Evolutionary conservation across 2,113 vertebrate genomes (phyloP).

Genomic region (Calidris pygmaea): DNA sequence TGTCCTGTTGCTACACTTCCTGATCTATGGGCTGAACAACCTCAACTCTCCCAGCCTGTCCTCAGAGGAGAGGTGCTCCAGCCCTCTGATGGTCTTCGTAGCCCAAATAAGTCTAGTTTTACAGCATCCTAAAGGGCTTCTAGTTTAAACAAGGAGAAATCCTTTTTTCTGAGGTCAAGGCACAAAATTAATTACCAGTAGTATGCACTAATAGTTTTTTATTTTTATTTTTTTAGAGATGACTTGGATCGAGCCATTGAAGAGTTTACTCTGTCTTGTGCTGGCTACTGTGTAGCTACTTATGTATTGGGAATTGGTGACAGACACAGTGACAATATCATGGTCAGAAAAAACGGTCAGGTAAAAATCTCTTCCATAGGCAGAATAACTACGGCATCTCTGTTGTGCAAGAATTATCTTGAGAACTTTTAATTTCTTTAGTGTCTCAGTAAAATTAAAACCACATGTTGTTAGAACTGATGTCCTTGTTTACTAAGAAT

Average conservation of each 20-base stretch:
- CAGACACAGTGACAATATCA: slow-evolving; percentile 98
- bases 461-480: neutral
- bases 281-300: slow-evolving; percentile 99
- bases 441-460: neutral
- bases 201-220: neutral
- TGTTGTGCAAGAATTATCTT: neutral
- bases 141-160: neutral
- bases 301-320: slow-evolving; percentile 97
- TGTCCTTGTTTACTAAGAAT: neutral
- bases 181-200: neutral
- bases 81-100: too few species aligned
- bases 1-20: too few species aligned
- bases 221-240: slow-evolving; percentile 74
- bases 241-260: slow-evolving; percentile 95
- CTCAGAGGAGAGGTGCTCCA: too few species aligned
- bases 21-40: too few species aligned
- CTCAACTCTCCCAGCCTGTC: too few species aligned
- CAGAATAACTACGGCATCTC: neutral
- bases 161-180: neutral
- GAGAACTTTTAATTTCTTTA: neutral
- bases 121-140: neutral
- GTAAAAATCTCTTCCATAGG: slow-evolving; percentile 62
- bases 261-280: slow-evolving; percentile 96
- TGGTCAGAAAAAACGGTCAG: slow-evolving; percentile 98
- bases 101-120: neutral